Base-by-base conservation (phyloP, 2,113 vertebrate species). In the Aptenodytes forsteri region DNA sequence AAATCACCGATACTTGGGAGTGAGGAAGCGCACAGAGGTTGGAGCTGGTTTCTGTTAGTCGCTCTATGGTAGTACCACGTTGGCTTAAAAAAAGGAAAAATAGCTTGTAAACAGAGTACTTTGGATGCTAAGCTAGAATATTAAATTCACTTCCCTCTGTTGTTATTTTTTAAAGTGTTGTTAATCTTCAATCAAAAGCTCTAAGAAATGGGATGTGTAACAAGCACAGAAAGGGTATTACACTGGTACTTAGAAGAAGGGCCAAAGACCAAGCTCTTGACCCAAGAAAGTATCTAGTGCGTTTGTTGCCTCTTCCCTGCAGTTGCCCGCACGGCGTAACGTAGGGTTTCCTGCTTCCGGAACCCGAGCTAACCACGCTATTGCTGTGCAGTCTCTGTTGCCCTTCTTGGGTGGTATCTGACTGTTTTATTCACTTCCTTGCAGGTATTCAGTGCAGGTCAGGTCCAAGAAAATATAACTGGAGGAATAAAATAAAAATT, bases 301-400 rank as follows among this genome's bases (percentile, higher is more conserved):
- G 21, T 42, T 79, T 71, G 40, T 59, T 82, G 22, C 22, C 34
- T 70, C 6, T 82, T 42, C 38, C 15, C 46, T 66, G 40, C 15
- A 29, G 10, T 26, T 73, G 55, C 14, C 36, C 1, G 0, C 1
- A 0, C 56, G 27, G 59, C 1, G 0, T 65, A 61, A 30, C 11
- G 2, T 5, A 10, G 36, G 16, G 26, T 47, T 90, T 75, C 36
- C 50, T 44, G 26, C 55, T 75, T 59, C 59, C 46, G 73, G 82
- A 46, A 59, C n/a, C 0, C 2, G 30, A 67, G 47, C 3, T 11
- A 40, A 12, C 13, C 2, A 0, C 1, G 4, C 64, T 54, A 1
- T 29, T 71, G 56, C 50, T 40, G 2, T 52, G 20, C 0, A 0
- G 32, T 38, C 4, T 25, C 20, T 54, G 16, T 59, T 36, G 26